Base-by-base conservation (phyloP, 2,113 vertebrate species). In the Sigmodon hispidus region DNA sequence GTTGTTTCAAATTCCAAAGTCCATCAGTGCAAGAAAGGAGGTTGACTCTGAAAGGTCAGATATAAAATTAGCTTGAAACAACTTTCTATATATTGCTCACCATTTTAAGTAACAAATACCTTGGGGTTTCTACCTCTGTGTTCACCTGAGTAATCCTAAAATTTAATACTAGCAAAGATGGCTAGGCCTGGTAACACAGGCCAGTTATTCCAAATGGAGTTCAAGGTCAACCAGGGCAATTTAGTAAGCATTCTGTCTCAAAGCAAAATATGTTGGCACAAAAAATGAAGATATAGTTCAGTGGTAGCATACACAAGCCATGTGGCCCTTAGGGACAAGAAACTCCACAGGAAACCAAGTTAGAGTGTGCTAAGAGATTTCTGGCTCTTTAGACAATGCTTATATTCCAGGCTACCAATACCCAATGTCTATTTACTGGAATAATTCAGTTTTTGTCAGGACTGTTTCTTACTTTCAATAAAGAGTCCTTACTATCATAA, bases 381-480 rank as follows among this genome's bases (percentile, higher is more conserved):
- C 43, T 4, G 31, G 40, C 40, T 70, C 8, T 59, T 79, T 45
- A 31, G 67, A 69, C 70, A n/a, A 57, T 29, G 13, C 29, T n/a
- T 76, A 10, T n/a, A 24, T 76, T 92, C 26, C 34, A 1, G 40
- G 36, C 1, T 26, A 55, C 29, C 4, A 36, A 70, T 21, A 43
- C 8, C 43, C 61, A 67, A 22, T 5, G 29, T 65, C 15, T 1
- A 1, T 67, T 73, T 92, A 5, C 55, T 70, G 36, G 40, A 3
- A 24, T 45, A 63, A 93, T 73, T 91, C 61, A 87, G 5, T 9
- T 83, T 97, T 36, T 92, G 36, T 96, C 40, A 89, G 85, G 6
- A 48, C 11, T 7, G 13, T 69, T 79, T 65, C 43, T 88, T 65
- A 52, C 34, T 73, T 93, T 92, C 76, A 79, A 81, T 13, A 69